A percentile compares a stretch with the other conserved stretches of the same genome.
These are phyloP conservation scores for Dasysyrphus tricinctus DNA, from an alignment of 2,888 invertebrate genomes.

Conservation along the genomic window DNA sequence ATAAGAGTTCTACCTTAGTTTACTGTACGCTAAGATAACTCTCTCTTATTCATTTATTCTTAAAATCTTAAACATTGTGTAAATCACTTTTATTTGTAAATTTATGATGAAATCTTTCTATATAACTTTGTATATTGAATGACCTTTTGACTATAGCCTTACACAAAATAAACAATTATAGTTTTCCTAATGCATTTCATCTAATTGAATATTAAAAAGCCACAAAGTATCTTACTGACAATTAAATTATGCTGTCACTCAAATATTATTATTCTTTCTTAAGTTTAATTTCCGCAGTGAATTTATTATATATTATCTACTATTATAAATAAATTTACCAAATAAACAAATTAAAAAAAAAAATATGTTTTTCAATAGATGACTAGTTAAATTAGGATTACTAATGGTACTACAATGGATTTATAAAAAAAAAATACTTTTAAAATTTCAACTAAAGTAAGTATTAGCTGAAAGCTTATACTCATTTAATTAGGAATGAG, in stretches of 20 bases:
- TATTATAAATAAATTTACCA: neutral
- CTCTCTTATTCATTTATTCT: neutral
- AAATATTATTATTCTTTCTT: conserved; percentile 13
- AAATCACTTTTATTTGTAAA: neutral
- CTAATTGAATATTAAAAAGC: conserved; percentile 5
- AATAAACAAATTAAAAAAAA: neutral
- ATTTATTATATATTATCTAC: neutral
- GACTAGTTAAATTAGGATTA: neutral
- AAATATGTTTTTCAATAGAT: neutral
- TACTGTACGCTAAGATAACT: neutral
- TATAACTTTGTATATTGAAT: neutral
- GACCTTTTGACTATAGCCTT: neutral
- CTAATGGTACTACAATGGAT: neutral
- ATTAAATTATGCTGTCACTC: conserved; percentile 61
- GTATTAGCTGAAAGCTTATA: too few species aligned
- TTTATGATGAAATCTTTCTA: too few species aligned
- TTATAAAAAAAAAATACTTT: neutral
- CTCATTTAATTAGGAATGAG: too few species aligned
- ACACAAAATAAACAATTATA: neutral
- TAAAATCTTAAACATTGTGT: neutral
- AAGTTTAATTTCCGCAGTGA: neutral
- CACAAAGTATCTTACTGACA: neutral
- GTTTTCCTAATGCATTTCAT: neutral
- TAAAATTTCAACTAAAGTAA: too few species aligned
- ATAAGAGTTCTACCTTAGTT: too few species aligned